These are phyloP conservation scores for Phoebastria nigripes DNA, from an alignment of 2,797 vertebrate species.

Conservation along the genomic window DNA sequence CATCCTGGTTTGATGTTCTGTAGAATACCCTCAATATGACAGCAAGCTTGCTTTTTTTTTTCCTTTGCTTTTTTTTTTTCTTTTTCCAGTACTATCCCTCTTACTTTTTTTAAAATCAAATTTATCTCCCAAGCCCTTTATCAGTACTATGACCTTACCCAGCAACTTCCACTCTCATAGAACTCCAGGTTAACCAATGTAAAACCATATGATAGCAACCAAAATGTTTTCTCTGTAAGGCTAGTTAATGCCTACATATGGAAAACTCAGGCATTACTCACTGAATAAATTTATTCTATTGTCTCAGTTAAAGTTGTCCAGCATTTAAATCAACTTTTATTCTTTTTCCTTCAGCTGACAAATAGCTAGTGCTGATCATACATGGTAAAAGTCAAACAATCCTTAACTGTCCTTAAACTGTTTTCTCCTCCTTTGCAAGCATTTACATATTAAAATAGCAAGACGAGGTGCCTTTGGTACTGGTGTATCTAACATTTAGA, in stretches of 20 bases:
- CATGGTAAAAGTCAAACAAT: not conserved
- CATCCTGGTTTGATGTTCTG: not conserved
- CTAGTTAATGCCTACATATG: not conserved
- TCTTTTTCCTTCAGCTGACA: not conserved
- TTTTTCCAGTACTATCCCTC: not conserved
- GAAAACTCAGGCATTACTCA: not conserved
- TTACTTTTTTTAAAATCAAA: not conserved
- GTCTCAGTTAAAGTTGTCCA: not conserved
- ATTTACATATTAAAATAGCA: not conserved
- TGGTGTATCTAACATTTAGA: not conserved
- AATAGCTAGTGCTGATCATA: not conserved
- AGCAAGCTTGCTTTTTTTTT: not conserved
- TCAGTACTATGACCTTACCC: not conserved
- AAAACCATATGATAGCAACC: not conserved
- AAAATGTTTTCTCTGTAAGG: not conserved
- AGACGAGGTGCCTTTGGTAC: not conserved
- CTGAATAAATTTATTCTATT: not conserved
- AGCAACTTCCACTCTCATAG: not conserved
- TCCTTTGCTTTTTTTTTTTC: no score
- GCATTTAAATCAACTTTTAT: not conserved
- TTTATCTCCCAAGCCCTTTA: not conserved
- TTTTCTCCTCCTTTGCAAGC: not conserved
- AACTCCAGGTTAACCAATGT: not conserved
- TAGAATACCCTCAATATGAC: not conserved
- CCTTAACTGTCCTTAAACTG: not conserved